Conservation (phyloP, 2,113 vertebrate species). For the Prionailurus bengalensis region DNA sequence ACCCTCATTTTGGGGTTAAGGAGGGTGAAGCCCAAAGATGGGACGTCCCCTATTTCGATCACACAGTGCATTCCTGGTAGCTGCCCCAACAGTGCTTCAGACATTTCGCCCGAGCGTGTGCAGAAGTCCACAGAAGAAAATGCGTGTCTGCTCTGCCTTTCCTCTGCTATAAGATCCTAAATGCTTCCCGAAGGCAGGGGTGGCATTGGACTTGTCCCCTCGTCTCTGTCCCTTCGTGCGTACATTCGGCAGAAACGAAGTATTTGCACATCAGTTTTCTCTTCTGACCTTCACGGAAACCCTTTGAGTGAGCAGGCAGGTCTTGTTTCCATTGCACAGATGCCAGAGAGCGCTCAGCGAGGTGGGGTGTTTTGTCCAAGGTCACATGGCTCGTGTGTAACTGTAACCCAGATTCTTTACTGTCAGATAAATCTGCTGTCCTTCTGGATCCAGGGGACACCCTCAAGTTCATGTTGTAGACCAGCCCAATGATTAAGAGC, state of each 20-base stretch:
- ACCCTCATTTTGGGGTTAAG: background rate
- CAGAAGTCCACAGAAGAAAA: background rate
- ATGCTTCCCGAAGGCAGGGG: background rate
- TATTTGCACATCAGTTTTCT: background rate
- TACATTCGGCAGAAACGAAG: background rate
- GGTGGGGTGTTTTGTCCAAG: background rate
- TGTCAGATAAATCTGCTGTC: background rate
- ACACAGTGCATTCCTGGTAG: background rate
- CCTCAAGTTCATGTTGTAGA: rapidly evolving
- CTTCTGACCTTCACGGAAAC: background rate
- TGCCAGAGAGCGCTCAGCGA: background rate
- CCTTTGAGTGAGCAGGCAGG: background rate
- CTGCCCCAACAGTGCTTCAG: background rate
- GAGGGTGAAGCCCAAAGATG: background rate
- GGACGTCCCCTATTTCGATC: background rate
- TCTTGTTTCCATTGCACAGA: background rate
- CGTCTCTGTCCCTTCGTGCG: background rate
- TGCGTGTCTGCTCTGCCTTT: background rate
- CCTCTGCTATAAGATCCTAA: background rate
- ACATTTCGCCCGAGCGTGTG: background rate
- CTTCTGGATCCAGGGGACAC: background rate
- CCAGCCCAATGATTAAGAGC: background rate
- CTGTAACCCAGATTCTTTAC: background rate
- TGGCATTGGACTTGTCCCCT: too few species aligned
- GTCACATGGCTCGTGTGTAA: background rate